phyloP scores from a whole-genome alignment of 2,888 invertebrate species.

The Epicampocera succincta region DNA sequence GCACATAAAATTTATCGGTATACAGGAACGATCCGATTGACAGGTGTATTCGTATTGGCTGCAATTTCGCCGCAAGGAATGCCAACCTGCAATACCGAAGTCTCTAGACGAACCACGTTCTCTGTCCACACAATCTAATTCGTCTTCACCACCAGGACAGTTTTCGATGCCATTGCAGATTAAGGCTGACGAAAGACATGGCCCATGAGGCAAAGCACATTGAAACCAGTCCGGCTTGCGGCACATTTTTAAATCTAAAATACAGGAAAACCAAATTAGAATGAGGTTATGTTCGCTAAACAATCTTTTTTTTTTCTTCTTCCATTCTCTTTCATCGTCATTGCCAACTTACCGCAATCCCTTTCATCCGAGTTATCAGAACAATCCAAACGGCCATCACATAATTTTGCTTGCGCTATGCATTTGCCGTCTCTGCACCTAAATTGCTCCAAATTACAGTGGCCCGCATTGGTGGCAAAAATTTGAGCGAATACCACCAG shows the following conservation, averaged over 20 bases:
- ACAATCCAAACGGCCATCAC: conserved; percentile 79
- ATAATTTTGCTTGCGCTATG: conserved; percentile 78
- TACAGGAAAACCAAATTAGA: background rate
- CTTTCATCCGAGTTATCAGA: conserved; percentile 79
- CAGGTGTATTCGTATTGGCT: conserved; percentile 78
- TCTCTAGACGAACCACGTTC: conserved; percentile 57
- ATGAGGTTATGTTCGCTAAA: background rate
- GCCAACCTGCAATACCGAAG: conserved; percentile 70
- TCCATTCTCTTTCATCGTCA: background rate
- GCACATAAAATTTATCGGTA: conserved; percentile 86
- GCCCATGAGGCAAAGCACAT: conserved; percentile 81
- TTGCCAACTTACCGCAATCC: conserved; percentile 77
- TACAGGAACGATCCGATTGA: conserved; percentile 83
- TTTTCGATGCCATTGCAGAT: conserved; percentile 88
- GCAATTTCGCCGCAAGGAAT: conserved; percentile 73
- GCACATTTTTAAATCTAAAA: conserved; percentile 77
- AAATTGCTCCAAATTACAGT: conserved; percentile 82
- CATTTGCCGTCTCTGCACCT: conserved; percentile 82
- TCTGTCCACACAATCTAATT: conserved; percentile 78
- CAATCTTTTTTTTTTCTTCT: too few species aligned
- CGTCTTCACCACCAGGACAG: conserved; percentile 87
- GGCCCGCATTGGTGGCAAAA: conserved; percentile 65
- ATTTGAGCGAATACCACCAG: conserved; percentile 52
- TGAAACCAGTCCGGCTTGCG: conserved; percentile 79
- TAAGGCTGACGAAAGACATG: conserved; percentile 87